These are phyloP conservation scores for Hydrophis major DNA, from an alignment of 2,797 vertebrate genomes.

Conservation along the genomic window DNA sequence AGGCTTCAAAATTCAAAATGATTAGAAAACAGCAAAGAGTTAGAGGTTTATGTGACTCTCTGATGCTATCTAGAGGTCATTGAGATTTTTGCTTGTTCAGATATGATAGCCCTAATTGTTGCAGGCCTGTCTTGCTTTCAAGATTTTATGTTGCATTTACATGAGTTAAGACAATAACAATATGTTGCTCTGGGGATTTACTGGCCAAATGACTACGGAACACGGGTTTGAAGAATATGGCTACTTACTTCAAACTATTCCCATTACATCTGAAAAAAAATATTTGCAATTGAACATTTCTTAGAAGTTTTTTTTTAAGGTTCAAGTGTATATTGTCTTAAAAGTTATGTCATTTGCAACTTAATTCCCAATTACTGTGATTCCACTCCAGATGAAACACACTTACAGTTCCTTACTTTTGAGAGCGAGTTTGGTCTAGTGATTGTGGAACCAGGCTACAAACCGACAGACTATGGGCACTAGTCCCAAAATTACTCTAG, in stretches of 20 bases:
- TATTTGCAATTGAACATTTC: neutral
- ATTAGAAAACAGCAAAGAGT: neutral
- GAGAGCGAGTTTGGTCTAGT: neutral
- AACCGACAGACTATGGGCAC: neutral
- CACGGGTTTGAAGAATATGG: neutral
- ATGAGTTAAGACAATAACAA: neutral
- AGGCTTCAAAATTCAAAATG: neutral
- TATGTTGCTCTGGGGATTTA: neutral
- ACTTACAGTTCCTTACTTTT: neutral
- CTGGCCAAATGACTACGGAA: neutral
- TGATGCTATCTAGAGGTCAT: neutral
- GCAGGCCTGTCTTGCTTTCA: neutral
- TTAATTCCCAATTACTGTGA: neutral
- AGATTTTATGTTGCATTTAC: neutral
- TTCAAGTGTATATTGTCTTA: neutral
- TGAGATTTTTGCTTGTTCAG: neutral
- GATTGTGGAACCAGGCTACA: neutral
- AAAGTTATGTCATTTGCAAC: neutral
- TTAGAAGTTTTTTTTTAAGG: neutral
- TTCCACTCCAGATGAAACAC: neutral
- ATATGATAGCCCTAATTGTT: neutral
- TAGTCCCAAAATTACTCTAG: neutral
- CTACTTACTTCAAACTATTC: neutral
- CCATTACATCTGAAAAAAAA: neutral
- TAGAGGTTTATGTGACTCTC: neutral